phyloP scores from a whole-genome alignment of 2,113 vertebrate genomes.

The Epinephelus lanceolatus region DNA sequence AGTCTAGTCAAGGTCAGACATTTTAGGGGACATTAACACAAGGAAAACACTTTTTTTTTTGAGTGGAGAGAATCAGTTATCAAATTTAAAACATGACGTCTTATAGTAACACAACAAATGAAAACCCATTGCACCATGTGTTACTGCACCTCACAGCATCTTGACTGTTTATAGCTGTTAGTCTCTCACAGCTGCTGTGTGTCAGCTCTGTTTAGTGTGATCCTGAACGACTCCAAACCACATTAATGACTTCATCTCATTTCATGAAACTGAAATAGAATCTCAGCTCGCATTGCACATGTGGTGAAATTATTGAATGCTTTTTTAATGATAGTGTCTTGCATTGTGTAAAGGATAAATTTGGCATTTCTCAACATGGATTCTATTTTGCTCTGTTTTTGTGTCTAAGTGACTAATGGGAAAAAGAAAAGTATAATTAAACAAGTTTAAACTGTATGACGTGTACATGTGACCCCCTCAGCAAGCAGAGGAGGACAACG shows the following conservation, averaged over 20 bases:
- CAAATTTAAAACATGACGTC: neutral
- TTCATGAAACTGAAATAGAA: neutral
- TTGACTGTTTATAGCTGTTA: neutral
- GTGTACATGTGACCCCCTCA: conserved; percentile 59
- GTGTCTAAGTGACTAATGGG: no score
- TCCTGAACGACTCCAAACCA: neutral
- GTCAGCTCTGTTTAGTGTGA: neutral
- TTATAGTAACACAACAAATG: neutral
- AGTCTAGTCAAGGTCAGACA: no score
- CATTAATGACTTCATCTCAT: neutral
- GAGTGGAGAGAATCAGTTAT: no score
- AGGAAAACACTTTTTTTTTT: no score
- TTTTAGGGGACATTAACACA: no score
- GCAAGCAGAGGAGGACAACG: conserved; percentile 97
- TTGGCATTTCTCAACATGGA: no score
- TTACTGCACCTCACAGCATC: neutral
- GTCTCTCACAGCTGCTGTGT: conserved; percentile 1
- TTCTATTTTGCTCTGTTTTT: neutral
- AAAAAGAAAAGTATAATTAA: neutral
- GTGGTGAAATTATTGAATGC: neutral
- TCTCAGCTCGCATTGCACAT: neutral
- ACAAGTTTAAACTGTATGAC: neutral
- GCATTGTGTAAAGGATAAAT: neutral
- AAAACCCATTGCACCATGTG: neutral
- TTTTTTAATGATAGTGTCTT: neutral